A percentile compares a stretch with the other conserved stretches of the same genome.
These are phyloP conservation scores for Parthenolecanium corni DNA, from an alignment of 2,888 invertebrate species.

Conservation along the genomic window DNA sequence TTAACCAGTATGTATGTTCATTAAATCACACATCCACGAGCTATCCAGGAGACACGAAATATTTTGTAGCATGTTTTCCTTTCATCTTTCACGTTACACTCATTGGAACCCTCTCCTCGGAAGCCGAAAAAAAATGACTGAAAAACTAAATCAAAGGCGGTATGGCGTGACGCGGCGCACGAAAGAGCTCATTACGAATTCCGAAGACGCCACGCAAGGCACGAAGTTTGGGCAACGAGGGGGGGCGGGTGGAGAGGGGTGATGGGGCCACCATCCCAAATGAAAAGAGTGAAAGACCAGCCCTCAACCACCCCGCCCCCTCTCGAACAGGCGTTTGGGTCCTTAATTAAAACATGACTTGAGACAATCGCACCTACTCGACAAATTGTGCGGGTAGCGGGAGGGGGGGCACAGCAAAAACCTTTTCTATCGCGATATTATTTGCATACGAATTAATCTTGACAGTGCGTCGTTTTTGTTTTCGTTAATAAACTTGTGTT, in stretches of 20 bases:
- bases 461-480: background rate
- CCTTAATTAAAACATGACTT: slow-evolving; percentile 24
- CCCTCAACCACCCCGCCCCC: background rate
- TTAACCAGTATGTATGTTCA: too few species aligned
- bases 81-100: too few species aligned
- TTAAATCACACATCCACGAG: too few species aligned
- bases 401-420: background rate
- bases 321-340: too few species aligned
- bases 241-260: background rate
- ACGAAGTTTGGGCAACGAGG: background rate
- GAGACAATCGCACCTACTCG: slow-evolving; percentile 25
- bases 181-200: slow-evolving; percentile 16
- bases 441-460: slow-evolving; percentile 24
- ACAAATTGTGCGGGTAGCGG: slow-evolving; percentile 10
- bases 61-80: too few species aligned
- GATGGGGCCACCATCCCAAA: background rate
- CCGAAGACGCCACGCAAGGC: slow-evolving; percentile 8
- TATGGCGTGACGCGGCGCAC: too few species aligned
- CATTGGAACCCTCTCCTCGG: too few species aligned
- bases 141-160: slow-evolving; percentile 13
- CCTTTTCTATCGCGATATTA: slow-evolving; percentile 15
- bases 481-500: too few species aligned
- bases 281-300: slow-evolving; percentile 12
- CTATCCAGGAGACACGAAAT: too few species aligned
- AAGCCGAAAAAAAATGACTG: too few species aligned